phyloP scores from a whole-genome alignment of 2,113 vertebrate species.

The Anoura caudifer region DNA sequence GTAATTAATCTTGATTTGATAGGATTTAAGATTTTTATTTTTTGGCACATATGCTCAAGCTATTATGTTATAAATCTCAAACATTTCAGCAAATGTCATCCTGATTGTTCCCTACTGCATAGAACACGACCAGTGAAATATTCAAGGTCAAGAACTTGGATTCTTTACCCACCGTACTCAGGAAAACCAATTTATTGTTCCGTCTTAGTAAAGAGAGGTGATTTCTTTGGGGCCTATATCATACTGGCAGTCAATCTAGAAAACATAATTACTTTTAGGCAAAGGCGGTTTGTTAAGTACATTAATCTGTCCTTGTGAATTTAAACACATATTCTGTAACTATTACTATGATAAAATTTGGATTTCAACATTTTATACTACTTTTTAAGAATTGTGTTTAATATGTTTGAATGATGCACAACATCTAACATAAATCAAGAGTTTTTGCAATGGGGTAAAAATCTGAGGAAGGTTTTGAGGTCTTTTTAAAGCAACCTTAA shows the following conservation, averaged over 20 bases:
- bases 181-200: slow-evolving; percentile 84
- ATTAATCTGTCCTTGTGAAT: slow-evolving; percentile 57
- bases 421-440: slow-evolving; percentile 42
- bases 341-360: neutral
- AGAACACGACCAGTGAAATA: slow-evolving; percentile 81
- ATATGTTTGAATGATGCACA: neutral
- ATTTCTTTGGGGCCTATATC: slow-evolving; percentile 82
- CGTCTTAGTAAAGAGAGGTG: slow-evolving; percentile 72
- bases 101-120: slow-evolving; percentile 84
- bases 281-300: slow-evolving; percentile 44
- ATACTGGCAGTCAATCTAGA: slow-evolving; percentile 78
- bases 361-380: slow-evolving; percentile 37
- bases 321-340: slow-evolving; percentile 13
- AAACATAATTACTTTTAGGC: slow-evolving; percentile 70
- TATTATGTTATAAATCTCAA: slow-evolving; percentile 86
- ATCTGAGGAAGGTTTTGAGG: slow-evolving; percentile 59
- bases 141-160: slow-evolving; percentile 83
- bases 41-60: slow-evolving; percentile 81
- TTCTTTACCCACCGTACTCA: slow-evolving; percentile 81
- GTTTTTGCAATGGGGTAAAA: slow-evolving; percentile 51
- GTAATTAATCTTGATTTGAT: slow-evolving; percentile 87
- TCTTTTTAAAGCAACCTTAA: slow-evolving; percentile 63
- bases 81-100: slow-evolving; percentile 84
- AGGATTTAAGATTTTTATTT: slow-evolving; percentile 80
- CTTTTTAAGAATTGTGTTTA: slow-evolving; percentile 50